phyloP scores from a whole-genome alignment of 1,140 invertebrate species.

The Mylabris phalerata region DNA sequence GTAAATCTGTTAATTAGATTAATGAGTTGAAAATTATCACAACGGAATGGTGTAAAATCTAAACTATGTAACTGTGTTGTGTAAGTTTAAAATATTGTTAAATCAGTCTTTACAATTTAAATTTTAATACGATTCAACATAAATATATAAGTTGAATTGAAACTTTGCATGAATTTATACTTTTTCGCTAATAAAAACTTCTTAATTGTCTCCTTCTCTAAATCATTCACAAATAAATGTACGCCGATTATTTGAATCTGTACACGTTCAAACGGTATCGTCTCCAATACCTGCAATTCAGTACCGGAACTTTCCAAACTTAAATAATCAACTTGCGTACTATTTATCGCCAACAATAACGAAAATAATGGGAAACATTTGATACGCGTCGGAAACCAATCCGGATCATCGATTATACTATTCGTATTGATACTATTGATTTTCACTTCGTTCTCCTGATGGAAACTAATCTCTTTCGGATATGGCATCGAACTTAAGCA shows the following conservation, averaged over 20 bases:
- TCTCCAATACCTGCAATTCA: slow-evolving; percentile 52
- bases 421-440: slow-evolving; percentile 43
- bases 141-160: slow-evolving; percentile 36
- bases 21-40: too few relatives aligned
- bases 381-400: slow-evolving; percentile 54
- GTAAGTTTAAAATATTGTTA: too few relatives aligned
- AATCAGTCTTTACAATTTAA: slow-evolving; percentile 10
- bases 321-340: slow-evolving; percentile 62
- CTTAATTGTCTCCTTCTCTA: slow-evolving; percentile 37
- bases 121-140: slow-evolving; percentile 30
- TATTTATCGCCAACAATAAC: slow-evolving; percentile 67
- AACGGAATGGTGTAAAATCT: too few relatives aligned
- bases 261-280: slow-evolving; percentile 47
- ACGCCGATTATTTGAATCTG: slow-evolving; percentile 45
- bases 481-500: slow-evolving; percentile 66
- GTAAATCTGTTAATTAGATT: too few relatives aligned
- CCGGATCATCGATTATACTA: slow-evolving; percentile 45
- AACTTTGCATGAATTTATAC: slow-evolving; percentile 35
- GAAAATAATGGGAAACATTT: slow-evolving; percentile 81
- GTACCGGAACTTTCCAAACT: slow-evolving; percentile 61
- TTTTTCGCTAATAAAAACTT: slow-evolving; percentile 37
- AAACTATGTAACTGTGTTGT: too few relatives aligned
- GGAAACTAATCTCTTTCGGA: slow-evolving; percentile 65
- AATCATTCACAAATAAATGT: slow-evolving; percentile 29
- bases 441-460: slow-evolving; percentile 51